Conservation (phyloP, 2,797 vertebrate genomes). For the Sus cebifrons region DNA sequence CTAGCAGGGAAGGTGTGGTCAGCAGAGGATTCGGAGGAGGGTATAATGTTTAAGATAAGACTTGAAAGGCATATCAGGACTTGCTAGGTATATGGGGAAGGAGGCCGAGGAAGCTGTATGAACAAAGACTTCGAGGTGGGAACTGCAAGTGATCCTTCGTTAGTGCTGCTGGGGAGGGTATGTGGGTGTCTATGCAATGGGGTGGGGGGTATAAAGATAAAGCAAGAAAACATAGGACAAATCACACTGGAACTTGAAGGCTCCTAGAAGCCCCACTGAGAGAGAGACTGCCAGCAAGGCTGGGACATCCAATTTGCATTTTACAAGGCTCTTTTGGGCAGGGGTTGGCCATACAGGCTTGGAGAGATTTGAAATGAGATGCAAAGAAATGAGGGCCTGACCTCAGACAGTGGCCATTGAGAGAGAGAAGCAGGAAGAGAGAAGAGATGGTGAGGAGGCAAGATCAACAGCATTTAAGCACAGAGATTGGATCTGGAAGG, state of each 20-base stretch:
- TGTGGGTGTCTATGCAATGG: neutral
- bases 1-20: neutral
- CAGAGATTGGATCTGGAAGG: neutral
- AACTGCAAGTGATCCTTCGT: neutral
- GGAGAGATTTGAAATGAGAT: conserved; percentile 16
- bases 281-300: neutral
- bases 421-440: neutral
- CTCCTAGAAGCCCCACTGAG: neutral
- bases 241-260: neutral
- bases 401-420: neutral
- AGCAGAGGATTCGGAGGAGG: conserved; percentile 1
- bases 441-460: neutral
- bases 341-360: neutral
- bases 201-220: neutral
- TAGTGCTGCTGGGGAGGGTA: neutral
- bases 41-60: neutral
- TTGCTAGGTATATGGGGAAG: neutral
- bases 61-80: neutral
- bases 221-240: neutral
- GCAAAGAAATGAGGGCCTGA: neutral
- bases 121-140: neutral
- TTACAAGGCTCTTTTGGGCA: neutral
- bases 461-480: neutral
- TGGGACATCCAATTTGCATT: neutral
- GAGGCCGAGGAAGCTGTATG: neutral